phyloP scores from a whole-genome alignment of 2,113 vertebrate species.

The Calonectris borealis region DNA sequence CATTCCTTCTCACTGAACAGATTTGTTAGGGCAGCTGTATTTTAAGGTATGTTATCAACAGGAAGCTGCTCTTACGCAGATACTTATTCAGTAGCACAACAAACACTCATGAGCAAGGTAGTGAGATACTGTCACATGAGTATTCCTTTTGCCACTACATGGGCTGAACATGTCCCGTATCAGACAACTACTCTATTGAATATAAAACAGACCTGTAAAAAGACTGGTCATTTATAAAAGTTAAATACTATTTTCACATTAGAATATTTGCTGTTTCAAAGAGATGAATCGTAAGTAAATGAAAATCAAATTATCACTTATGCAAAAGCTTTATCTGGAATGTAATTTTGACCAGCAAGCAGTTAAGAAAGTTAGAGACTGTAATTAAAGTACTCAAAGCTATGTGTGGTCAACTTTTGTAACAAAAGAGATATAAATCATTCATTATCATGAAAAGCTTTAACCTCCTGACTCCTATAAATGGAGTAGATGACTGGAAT shows the following conservation, averaged over 20 bases:
- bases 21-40: conserved; percentile 18
- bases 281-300: conserved; percentile 37
- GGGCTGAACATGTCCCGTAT: neutral
- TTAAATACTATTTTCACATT: conserved; percentile 63
- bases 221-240: conserved; percentile 63
- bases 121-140: neutral
- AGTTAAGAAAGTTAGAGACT: conserved; percentile 37
- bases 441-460: conserved; percentile 10
- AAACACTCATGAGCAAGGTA: neutral
- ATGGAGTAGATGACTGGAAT: conserved; percentile 61
- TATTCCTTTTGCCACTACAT: neutral
- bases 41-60: conserved; percentile 12
- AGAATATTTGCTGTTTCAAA: conserved; percentile 48
- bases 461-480: conserved; percentile 58
- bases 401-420: neutral
- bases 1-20: neutral
- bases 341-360: conserved; percentile 22
- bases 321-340: conserved; percentile 47
- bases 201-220: conserved; percentile 68
- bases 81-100: neutral
- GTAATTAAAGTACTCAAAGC: conserved; percentile 24
- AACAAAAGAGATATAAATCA: conserved; percentile 41
- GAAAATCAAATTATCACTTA: neutral
- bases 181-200: conserved; percentile 14
- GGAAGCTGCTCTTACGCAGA: conserved; percentile 37